Conservation (phyloP, 2,797 vertebrate genomes). For the Sebastes minor region DNA sequence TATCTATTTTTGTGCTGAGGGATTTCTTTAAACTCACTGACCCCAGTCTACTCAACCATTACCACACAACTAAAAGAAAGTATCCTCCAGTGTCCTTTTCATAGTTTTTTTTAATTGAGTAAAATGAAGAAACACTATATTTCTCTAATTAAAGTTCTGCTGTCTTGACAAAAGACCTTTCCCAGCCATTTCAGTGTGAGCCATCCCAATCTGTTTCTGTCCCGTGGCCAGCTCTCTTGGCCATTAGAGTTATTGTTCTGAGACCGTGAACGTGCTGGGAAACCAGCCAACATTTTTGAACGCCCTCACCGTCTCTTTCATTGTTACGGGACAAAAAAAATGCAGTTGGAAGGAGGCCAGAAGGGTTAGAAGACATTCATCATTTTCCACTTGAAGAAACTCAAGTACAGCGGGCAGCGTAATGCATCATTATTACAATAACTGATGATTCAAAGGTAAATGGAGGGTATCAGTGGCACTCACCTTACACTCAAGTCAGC, state of each 20-base stretch:
- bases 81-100: not conserved
- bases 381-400: slow-evolving; percentile 23
- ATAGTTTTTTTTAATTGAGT: not conserved
- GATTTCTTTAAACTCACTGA: not conserved
- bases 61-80: not conserved
- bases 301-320: not conserved
- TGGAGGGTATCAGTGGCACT: slow-evolving; percentile 21
- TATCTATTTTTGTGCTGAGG: not conserved
- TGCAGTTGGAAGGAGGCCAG: slow-evolving; percentile 5
- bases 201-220: not conserved
- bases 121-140: not conserved
- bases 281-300: slow-evolving; percentile 18
- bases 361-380: slow-evolving; percentile 31
- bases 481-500: slow-evolving; percentile 96
- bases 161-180: not conserved
- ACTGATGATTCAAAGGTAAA: not conserved
- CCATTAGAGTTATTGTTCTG: slow-evolving; percentile 18
- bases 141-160: not conserved
- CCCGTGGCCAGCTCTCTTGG: not conserved
- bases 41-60: not conserved
- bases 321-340: slow-evolving; percentile 29
- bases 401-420: not conserved
- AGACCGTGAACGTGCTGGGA: slow-evolving; percentile 34
- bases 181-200: not conserved
- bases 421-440: slow-evolving; percentile 7